Evolutionary conservation across 1,140 invertebrate genomes (phyloP), one percentile per base, ranked within the genome.

Genomic region (Lepidotrigona ventralis): DNA sequence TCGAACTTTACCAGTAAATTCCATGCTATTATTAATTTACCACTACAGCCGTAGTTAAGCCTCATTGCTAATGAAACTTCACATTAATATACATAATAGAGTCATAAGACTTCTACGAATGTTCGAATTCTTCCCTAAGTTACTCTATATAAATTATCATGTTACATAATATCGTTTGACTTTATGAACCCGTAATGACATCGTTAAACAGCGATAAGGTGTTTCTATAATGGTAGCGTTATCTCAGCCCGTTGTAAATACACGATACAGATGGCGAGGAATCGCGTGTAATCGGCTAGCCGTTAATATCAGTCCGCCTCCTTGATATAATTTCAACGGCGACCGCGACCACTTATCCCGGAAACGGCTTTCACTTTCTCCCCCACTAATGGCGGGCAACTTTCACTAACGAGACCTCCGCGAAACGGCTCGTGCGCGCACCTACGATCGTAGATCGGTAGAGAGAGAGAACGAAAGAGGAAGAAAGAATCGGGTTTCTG

Each of bases 281-380:
- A 29, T 80, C 69, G 69, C 63, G 39, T 69, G 66, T 88, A 83
- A 88, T 88, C 84, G 51, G 69, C 29, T 63, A 29, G 78, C 73
- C 85, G 83, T 91, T 91, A 90, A 90, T 91, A 88, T 89, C 85
- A 88, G 88, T 89, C 84, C 85, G 83, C 86, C 89, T 87, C 75
- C 72, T 81, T 79, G 86, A 82, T 88, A 76, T 90, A 82, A 84
- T 89, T 90, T 89, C 71, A 83, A 68, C 72, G 78, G 66, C 66
- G 29, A 21, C 64, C 71, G 58, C 53, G 26, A 21, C 19, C 73
- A 64, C 58, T 86, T 80, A 82, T 87, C 92, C 92, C 92, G 92
- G 93, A 94, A 93, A 91, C 82, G 68, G 93, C 92, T 93, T 93
- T 94, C 92, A 92, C 93, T 94, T 93, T 93, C 88, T 89, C 90